Conservation (phyloP, 1,140 invertebrate genomes). For the Hyles euphorbiae region DNA sequence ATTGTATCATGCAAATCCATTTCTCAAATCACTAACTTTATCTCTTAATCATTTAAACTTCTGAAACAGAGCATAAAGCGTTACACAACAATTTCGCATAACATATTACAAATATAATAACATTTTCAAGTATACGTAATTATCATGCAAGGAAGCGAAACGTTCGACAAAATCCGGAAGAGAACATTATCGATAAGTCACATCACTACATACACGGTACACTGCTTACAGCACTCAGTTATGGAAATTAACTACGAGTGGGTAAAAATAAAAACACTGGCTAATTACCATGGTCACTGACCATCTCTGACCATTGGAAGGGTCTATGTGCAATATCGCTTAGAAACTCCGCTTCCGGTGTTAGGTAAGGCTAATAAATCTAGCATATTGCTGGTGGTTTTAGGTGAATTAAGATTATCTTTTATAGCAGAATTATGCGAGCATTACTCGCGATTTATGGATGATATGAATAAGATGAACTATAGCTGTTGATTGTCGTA, state of each 20-base stretch:
- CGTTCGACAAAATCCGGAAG: background rate
- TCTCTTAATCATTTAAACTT: too few relatives aligned
- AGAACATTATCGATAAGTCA: slow-evolving; percentile 12
- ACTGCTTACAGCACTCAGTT: slow-evolving; percentile 50
- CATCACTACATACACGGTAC: slow-evolving; percentile 59
- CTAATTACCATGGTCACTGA: slow-evolving; percentile 63
- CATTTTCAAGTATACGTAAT: background rate
- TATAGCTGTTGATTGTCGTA: too few relatives aligned
- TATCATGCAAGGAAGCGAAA: background rate
- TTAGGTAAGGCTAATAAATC: background rate
- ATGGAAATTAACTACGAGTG: slow-evolving; percentile 53
- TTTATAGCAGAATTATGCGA: too few relatives aligned
- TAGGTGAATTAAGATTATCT: too few relatives aligned
- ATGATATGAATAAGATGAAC: too few relatives aligned
- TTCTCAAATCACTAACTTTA: too few relatives aligned
- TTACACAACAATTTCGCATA: too few relatives aligned
- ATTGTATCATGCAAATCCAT: too few relatives aligned
- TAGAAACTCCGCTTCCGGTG: slow-evolving; percentile 18
- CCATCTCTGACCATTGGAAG: slow-evolving; percentile 29
- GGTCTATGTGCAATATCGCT: slow-evolving; percentile 13
- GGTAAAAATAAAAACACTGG: slow-evolving; percentile 63
- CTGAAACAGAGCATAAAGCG: too few relatives aligned
- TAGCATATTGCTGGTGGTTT: too few relatives aligned
- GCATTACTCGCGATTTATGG: too few relatives aligned
- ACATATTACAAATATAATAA: background rate